phyloP scores from a whole-genome alignment of 2,888 invertebrate species.

The Bembecia ichneumoniformis region DNA sequence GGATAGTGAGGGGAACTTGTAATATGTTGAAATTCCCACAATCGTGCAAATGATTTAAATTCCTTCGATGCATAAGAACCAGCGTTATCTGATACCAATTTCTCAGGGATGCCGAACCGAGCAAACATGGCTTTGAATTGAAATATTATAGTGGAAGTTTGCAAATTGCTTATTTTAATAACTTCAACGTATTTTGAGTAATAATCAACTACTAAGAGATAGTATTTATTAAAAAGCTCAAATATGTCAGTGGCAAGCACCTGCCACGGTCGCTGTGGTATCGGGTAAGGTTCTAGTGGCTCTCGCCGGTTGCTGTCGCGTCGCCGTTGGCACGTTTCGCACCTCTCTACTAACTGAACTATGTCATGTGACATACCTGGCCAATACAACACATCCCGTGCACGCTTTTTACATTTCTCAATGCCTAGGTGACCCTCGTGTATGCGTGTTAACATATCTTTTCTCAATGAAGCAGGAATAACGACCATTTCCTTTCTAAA shows the following conservation, averaged over 20 bases:
- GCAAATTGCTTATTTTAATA: no score
- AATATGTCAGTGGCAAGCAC: constrained; percentile 2
- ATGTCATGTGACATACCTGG: neutral
- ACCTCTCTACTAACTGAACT: neutral
- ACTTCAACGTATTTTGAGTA: constrained; percentile 6
- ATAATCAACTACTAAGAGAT: constrained; percentile 2
- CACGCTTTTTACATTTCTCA: constrained; percentile 1
- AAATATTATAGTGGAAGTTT: no score
- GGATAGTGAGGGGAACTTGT: no score
- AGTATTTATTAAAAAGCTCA: neutral
- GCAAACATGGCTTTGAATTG: no score
- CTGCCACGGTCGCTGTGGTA: constrained; percentile 3
- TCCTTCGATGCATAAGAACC: no score
- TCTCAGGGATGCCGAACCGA: no score
- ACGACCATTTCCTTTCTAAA: no score
- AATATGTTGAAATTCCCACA: no score
- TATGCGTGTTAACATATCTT: no score
- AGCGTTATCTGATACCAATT: no score
- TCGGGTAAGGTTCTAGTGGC: neutral
- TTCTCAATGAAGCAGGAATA: no score
- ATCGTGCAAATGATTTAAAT: no score
- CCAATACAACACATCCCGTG: constrained; percentile 1
- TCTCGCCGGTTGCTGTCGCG: neutral
- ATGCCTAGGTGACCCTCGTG: constrained; percentile 3
- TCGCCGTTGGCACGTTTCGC: constrained; percentile 1